Conservation (phyloP, 1,140 invertebrate species). For the Brachionus rubens region DNA sequence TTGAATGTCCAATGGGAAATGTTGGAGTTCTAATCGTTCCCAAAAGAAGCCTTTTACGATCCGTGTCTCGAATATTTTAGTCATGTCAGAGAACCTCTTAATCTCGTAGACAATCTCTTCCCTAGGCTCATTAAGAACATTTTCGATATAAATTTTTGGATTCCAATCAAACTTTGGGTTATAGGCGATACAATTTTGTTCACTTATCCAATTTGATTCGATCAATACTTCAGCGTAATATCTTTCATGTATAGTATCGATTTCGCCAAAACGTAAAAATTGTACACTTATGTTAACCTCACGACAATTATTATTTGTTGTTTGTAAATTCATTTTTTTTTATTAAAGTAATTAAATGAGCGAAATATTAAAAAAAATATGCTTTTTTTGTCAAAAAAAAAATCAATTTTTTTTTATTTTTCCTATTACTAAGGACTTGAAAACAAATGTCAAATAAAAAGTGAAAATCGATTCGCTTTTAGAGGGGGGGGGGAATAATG, state of each 20-base stretch:
- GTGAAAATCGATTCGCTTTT: too few relatives aligned
- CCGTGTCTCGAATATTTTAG: constrained; percentile 12
- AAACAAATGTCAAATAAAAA: too few relatives aligned
- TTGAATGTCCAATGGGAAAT: constrained; percentile 34
- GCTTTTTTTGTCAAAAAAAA: too few relatives aligned
- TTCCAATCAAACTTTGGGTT: constrained; percentile 17
- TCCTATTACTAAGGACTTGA: too few relatives aligned
- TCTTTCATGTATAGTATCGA: constrained; percentile 26
- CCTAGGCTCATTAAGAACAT: neutral
- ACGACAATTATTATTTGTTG: neutral
- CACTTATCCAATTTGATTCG: constrained; percentile 15
- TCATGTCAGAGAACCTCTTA: neutral
- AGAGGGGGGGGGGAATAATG: too few relatives aligned
- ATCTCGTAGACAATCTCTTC: constrained; percentile 17
- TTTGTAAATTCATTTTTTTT: neutral
- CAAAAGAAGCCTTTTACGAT: constrained; percentile 24
- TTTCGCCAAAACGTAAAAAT: constrained; percentile 11
- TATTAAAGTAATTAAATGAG: neutral
- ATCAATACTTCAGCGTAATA: constrained; percentile 10
- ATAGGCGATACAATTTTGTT: neutral
- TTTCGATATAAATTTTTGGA: constrained; percentile 43
- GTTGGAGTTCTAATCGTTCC: constrained; percentile 29
- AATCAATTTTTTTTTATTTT: too few relatives aligned
- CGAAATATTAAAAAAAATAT: too few relatives aligned
- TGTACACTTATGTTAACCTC: constrained; percentile 10